Conservation (phyloP, 2,888 invertebrate genomes). For the Meteorus colon region DNA sequence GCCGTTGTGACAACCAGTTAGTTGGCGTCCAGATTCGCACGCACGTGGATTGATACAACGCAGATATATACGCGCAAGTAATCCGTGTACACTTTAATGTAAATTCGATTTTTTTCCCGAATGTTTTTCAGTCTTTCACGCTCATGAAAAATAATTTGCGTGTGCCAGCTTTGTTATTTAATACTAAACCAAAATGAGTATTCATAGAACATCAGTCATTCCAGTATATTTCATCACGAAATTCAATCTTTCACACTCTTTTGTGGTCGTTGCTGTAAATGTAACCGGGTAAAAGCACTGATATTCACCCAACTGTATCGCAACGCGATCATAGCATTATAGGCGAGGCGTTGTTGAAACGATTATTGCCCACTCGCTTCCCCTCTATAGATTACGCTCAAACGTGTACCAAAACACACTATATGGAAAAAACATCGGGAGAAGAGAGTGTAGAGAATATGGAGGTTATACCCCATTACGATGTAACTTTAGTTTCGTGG, state of each 20-base stretch:
- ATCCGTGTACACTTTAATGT: neutral
- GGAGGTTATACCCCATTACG: constrained; percentile 68
- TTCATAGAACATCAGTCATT: constrained; percentile 60
- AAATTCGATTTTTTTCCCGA: constrained; percentile 33
- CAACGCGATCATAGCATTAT: constrained; percentile 70
- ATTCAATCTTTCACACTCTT: neutral
- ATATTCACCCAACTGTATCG: constrained; percentile 66
- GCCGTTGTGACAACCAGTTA: constrained; percentile 28
- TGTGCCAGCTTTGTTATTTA: constrained; percentile 55
- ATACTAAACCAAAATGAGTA: constrained; percentile 56
- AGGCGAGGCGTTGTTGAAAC: constrained; percentile 71
- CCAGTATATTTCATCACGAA: constrained; percentile 37
- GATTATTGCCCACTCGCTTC: constrained; percentile 62
- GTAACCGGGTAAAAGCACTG: constrained; percentile 48
- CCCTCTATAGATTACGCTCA: constrained; percentile 10
- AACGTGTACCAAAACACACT: constrained; percentile 33
- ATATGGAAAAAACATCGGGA: constrained; percentile 26
- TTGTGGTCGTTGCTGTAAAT: constrained; percentile 27
- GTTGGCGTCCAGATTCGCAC: constrained; percentile 28
- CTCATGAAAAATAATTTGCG: constrained; percentile 42
- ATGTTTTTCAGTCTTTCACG: constrained; percentile 15
- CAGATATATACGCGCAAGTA: constrained; percentile 42
- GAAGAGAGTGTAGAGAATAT: neutral
- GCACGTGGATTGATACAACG: constrained; percentile 25
- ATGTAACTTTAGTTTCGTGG: constrained; percentile 67